phyloP scores from a whole-genome alignment of 2,797 vertebrate genomes.

The Typhlichthys subterraneus region DNA sequence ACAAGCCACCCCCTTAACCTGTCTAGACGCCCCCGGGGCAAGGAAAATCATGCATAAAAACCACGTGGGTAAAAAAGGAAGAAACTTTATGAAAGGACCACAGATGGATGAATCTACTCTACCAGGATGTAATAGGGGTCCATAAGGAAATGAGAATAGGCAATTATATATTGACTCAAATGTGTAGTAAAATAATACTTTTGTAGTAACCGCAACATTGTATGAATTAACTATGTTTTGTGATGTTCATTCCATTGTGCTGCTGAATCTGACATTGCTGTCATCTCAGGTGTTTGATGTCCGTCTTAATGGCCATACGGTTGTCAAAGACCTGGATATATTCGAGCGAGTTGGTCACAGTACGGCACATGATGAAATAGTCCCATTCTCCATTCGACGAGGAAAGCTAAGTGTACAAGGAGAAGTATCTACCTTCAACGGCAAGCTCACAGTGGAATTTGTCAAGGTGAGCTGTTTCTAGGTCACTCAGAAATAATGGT shows the following conservation, averaged over 20 bases:
- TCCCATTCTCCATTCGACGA: constrained; percentile 90
- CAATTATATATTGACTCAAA: too few species aligned
- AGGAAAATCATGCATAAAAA: too few species aligned
- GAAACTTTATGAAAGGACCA: too few species aligned
- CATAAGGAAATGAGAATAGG: too few species aligned
- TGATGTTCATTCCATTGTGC: not conserved
- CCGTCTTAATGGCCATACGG: constrained; percentile 91
- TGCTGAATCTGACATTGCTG: not conserved
- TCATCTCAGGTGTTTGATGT: constrained; percentile 90
- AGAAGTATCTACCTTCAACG: constrained; percentile 96
- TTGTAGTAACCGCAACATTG: too few species aligned
- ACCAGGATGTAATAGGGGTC: too few species aligned
- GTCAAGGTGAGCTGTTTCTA: constrained; percentile 85
- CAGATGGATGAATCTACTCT: too few species aligned
- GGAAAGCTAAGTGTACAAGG: constrained; percentile 95
- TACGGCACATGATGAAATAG: constrained; percentile 95
- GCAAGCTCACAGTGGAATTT: constrained; percentile 95
- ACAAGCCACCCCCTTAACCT: too few species aligned
- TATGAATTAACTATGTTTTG: not conserved
- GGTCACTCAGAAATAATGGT: not conserved
- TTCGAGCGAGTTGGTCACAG: constrained; percentile 98
- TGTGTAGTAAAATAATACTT: too few species aligned
- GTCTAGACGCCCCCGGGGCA: too few species aligned
- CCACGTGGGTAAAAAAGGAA: too few species aligned
- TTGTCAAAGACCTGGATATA: constrained; percentile 98